Percentiles rank a stretch among this genome's conserved stretches.
Evolutionary conservation across 92 coral and sea anemone species (phyloP).

Genomic region (Porites rus): DNA sequence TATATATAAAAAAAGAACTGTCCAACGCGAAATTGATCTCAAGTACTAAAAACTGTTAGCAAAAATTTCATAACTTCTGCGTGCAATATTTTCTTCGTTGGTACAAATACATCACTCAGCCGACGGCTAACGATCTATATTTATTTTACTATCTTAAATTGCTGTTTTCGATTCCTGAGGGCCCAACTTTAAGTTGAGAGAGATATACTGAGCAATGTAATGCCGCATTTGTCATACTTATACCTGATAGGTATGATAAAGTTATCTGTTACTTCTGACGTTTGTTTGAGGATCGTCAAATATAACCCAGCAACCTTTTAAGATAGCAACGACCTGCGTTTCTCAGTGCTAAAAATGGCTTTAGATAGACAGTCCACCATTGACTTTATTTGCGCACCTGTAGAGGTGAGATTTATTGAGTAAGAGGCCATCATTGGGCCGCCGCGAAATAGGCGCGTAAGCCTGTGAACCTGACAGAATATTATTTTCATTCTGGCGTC

Average conservation of each 20-base stretch:
- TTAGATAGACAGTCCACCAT: neutral
- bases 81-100: neutral
- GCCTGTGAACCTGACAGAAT: neutral
- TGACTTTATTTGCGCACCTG: constrained; percentile 39
- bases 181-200: constrained; percentile 17
- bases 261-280: neutral
- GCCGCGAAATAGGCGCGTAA: neutral
- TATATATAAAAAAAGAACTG: too few relatives aligned
- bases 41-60: neutral
- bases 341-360: neutral
- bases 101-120: neutral
- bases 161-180: constrained; percentile 33
- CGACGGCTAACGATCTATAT: neutral
- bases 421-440: neutral
- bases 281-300: neutral
- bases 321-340: neutral
- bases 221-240: neutral
- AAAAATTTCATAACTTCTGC: neutral
- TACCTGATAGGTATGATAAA: neutral
- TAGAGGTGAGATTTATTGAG: constrained; percentile 5
- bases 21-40: neutral
- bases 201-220: neutral
- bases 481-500: neutral
- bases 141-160: constrained; percentile 22
- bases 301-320: constrained; percentile 16